Conservation (phyloP, 1,140 invertebrate genomes). For the Bombyx mandarina region DNA sequence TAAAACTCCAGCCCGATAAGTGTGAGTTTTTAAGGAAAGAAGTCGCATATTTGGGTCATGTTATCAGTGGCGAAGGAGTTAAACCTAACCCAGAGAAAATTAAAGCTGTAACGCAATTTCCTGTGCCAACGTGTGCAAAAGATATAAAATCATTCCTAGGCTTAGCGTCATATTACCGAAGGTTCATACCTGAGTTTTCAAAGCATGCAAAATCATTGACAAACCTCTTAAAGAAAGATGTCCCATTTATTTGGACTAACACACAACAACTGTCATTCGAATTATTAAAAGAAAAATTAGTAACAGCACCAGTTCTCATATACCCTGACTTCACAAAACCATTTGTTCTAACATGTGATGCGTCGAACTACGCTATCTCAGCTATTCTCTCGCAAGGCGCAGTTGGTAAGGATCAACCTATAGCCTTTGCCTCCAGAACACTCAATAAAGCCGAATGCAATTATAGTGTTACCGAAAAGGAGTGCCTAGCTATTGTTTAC, state of each 20-base stretch:
- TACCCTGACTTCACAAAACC: constrained; percentile 38
- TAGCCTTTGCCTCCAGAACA: constrained; percentile 32
- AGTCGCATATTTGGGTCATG: constrained; percentile 35
- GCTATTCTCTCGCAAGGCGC: constrained; percentile 35
- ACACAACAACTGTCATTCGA: constrained; percentile 29
- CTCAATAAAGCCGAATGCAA: constrained; percentile 19
- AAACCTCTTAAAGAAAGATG: too few species aligned
- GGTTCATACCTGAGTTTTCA: too few species aligned
- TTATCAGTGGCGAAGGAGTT: constrained; percentile 27
- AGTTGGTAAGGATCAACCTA: constrained; percentile 25
- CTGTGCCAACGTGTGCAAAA: too few species aligned
- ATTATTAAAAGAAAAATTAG: constrained; percentile 29
- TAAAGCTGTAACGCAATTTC: too few species aligned
- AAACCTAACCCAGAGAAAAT: too few species aligned
- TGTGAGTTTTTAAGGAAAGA: too few species aligned
- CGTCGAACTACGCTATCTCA: constrained; percentile 33
- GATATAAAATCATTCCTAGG: too few species aligned
- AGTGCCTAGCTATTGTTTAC: constrained; percentile 38
- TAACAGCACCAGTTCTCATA: constrained; percentile 33
- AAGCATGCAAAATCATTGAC: too few species aligned
- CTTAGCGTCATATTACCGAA: too few species aligned
- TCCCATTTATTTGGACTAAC: too few species aligned
- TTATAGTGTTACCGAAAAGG: constrained; percentile 20
- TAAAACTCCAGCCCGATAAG: too few species aligned
- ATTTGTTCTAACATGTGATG: constrained; percentile 47